Evolutionary conservation across 2,797 vertebrate species (phyloP).

Genomic region (Amblyopsis hoosieri): DNA sequence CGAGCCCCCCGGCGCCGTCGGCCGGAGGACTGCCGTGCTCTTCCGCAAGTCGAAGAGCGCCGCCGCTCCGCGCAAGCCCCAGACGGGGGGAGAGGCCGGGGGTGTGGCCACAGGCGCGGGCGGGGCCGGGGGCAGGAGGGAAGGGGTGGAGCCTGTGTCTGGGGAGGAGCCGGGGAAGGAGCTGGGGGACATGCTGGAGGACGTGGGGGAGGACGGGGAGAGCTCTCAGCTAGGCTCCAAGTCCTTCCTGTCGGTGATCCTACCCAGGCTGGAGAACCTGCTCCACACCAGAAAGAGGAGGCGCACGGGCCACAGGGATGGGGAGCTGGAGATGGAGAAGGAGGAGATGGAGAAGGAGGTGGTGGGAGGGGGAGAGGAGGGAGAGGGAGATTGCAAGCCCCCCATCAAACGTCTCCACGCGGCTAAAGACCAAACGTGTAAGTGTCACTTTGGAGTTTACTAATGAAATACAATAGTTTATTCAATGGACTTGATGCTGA

Average conservation of each 20-base stretch:
- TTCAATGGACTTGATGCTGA: too few relatives aligned
- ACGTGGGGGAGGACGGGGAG: conserved; percentile 68
- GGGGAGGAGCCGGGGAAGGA: conserved; percentile 77
- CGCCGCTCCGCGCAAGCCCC: conserved; percentile 87
- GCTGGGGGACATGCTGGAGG: conserved; percentile 52
- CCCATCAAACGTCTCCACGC: conserved; percentile 89
- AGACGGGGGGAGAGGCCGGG: conserved; percentile 77
- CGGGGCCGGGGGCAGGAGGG: conserved; percentile 67
- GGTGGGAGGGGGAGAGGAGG: conserved; percentile 79
- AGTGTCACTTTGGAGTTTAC: not conserved
- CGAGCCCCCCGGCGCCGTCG: conserved; percentile 85
- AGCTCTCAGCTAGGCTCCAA: conserved; percentile 90
- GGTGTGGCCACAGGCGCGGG: conserved; percentile 38
- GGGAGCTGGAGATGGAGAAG: conserved; percentile 81
- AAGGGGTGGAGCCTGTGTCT: conserved; percentile 64
- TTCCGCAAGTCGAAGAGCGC: conserved; percentile 93
- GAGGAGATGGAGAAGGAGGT: conserved; percentile 80
- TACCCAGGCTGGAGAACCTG: conserved; percentile 95
- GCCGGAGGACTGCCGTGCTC: conserved; percentile 90
- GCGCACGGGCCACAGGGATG: conserved; percentile 83
- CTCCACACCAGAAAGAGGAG: conserved; percentile 97
- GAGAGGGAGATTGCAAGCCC: conserved; percentile 85
- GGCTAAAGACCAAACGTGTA: conserved; percentile 74
- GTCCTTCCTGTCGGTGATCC: conserved; percentile 97
- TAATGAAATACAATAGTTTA: too few relatives aligned